Evolutionary conservation across 2,888 invertebrate genomes (phyloP).

Genomic region (Rhamnusium bicolor): DNA sequence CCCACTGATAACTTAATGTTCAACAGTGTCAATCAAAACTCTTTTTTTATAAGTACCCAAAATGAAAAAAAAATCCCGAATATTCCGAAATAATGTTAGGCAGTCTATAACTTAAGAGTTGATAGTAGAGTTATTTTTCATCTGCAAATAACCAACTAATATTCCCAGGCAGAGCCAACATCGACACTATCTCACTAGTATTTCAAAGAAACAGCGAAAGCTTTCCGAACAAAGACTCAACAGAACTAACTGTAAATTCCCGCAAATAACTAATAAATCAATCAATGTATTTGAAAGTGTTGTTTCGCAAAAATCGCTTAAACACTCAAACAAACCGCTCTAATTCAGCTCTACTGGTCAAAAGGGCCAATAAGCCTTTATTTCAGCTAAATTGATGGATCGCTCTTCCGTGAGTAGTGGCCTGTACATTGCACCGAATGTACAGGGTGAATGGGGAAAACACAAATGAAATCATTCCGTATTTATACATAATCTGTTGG

Average conservation of each 20-base stretch:
- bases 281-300: constrained; percentile 48
- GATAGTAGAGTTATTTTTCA: not conserved
- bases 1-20: no score
- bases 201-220: constrained; percentile 1
- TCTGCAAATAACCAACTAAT: not conserved
- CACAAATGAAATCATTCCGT: not conserved
- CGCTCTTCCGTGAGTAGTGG: constrained; percentile 28
- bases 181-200: not conserved
- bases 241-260: constrained; percentile 25
- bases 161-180: not conserved
- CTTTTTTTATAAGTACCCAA: no score
- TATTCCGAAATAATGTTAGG: not conserved
- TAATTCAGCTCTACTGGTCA: constrained; percentile 47
- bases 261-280: constrained; percentile 49
- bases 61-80: not conserved
- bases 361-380: constrained; percentile 53
- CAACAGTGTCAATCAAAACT: no score
- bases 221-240: constrained; percentile 6
- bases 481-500: no score
- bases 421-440: not conserved
- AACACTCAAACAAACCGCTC: constrained; percentile 50
- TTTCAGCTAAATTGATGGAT: constrained; percentile 51
- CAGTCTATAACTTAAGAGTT: not conserved
- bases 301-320: constrained; percentile 52
- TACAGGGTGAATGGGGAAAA: not conserved